phyloP scores from a whole-genome alignment of 2,797 vertebrate species.

The Pangasius larnaudii region DNA sequence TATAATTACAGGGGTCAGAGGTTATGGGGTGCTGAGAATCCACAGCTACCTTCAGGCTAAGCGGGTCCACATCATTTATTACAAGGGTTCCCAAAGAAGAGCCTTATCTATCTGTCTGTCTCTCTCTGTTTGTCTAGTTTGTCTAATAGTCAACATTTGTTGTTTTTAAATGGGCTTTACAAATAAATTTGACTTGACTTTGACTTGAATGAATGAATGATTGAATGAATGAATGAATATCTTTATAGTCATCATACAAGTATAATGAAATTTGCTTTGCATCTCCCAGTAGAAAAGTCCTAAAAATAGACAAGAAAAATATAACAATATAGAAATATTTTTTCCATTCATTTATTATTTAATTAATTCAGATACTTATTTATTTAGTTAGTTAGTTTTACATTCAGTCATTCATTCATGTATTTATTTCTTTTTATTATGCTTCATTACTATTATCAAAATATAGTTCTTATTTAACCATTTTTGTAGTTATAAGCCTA shows the following conservation, averaged over 20 bases:
- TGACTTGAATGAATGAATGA: not conserved
- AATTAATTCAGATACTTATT: not conserved
- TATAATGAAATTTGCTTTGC: not conserved
- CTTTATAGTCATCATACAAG: not conserved
- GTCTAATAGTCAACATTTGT: not conserved
- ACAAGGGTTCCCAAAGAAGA: not conserved
- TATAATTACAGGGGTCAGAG: not conserved
- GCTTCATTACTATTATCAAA: not conserved
- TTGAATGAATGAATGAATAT: not conserved
- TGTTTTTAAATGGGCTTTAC: not conserved
- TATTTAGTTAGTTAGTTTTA: not conserved
- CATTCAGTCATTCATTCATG: not conserved
- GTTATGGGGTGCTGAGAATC: not conserved
- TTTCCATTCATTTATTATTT: not conserved
- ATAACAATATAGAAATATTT: not conserved
- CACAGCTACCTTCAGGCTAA: not conserved
- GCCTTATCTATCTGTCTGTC: not conserved
- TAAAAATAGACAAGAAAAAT: not conserved
- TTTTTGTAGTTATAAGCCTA: not conserved
- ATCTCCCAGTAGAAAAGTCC: not conserved
- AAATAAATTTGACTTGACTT: not conserved
- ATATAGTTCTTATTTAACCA: not conserved
- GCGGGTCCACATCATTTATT: not conserved
- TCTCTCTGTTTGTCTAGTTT: not conserved
- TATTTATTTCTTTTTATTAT: not conserved